Evolutionary conservation across 1,140 invertebrate genomes (phyloP), one percentile per base, ranked within the genome.

Genomic region (Drosophila grimshawi): DNA sequence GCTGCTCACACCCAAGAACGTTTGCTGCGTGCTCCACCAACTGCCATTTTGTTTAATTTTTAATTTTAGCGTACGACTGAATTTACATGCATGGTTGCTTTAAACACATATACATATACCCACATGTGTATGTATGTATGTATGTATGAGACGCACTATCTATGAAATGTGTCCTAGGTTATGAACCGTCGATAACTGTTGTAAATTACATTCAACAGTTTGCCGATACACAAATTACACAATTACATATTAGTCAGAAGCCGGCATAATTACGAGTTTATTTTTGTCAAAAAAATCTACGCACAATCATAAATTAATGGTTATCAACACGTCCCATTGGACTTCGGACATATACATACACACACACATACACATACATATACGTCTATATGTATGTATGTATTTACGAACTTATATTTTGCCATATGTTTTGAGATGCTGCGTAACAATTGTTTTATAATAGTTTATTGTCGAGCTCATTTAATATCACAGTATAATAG

Each of bases 21-120:
- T 63, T 57, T 71, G 73, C 46, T 76, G 73, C 62, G 69, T 72
- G 69, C 69, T 76, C 73, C 73, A 73, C 70, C 71, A 76, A 72
- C 74, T 76, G 68, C 74, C 74, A 76, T 76, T 76, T 76, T 76
- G 74, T 76, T 76, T 76, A 76, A 73, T 76, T 72, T 72, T 72
- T 76, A 66, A 76, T 72, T 72, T 72, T 72, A 72, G 74, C 69
- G 64, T 74, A 69, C 71, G 51, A 37, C 61, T 61, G 57, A 69
- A 61, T 74, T 74, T 74, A 74, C 65, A 74, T 74, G 71, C 65
- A 57, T 74, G 64, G 49, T 68, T 74, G 71, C 71, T 56, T 61
- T 68, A 60, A 43, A 48, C 27, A 48, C 19, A 48, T 5, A 29
- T 48, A 48, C 27, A 46, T 67, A n/a, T 29, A 19, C 19, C 19